These are phyloP conservation scores for Molanna angustata DNA, from an alignment of 2,888 invertebrate genomes.

Conservation along the genomic window DNA sequence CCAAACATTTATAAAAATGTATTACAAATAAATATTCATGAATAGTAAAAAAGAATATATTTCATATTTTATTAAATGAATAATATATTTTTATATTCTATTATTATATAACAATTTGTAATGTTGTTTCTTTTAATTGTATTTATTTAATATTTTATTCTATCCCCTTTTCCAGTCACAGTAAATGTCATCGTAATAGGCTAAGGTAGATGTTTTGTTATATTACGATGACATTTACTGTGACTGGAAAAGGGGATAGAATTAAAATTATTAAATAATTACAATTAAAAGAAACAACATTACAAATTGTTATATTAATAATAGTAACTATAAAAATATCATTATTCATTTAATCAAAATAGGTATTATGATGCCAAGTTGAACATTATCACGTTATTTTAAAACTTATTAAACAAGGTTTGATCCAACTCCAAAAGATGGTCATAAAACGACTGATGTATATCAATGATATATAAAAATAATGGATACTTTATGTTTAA, in stretches of 20 bases:
- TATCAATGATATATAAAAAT: no score
- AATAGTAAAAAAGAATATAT: no score
- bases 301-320: not conserved
- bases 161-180: conserved; percentile 26
- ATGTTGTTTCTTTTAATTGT: not conserved
- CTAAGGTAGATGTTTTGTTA: conserved; percentile 31
- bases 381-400: no score
- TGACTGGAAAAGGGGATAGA: conserved; percentile 25
- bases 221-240: conserved; percentile 28
- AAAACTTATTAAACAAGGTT: no score
- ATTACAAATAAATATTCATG: no score
- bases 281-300: not conserved
- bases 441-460: no score
- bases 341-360: not conserved
- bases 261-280: conserved; percentile 1
- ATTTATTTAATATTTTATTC: conserved; percentile 3
- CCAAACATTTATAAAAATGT: no score
- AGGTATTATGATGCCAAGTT: no score
- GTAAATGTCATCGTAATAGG: conserved; percentile 28
- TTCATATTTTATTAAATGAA: no score
- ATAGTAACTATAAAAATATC: not conserved
- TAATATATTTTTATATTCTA: not conserved
- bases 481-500: no score
- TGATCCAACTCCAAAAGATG: no score
- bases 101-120: not conserved